phyloP scores from a whole-genome alignment of 1,140 invertebrate species.

The Drosophila sturtevanti region DNA sequence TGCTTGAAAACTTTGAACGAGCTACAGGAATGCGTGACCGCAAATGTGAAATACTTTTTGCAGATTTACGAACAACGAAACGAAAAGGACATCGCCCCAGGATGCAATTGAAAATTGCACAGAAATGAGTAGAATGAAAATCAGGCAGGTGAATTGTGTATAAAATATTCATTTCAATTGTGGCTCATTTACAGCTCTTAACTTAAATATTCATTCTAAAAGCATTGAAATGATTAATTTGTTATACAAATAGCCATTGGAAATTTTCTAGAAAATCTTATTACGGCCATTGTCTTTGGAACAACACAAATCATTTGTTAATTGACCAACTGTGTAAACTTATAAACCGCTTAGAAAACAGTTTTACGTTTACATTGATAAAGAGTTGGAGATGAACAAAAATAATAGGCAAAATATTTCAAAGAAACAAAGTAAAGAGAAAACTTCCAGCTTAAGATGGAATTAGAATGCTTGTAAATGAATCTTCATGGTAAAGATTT shows the following conservation, averaged over 20 bases:
- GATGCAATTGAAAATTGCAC: constrained; percentile 50
- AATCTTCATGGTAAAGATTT: too few species aligned
- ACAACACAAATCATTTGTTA: background rate
- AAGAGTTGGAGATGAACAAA: background rate
- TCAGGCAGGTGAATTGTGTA: background rate
- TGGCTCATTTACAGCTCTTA: too few species aligned
- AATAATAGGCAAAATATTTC: background rate
- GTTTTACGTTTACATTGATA: background rate
- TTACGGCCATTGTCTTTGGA: background rate
- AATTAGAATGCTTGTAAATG: too few species aligned
- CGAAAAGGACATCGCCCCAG: background rate
- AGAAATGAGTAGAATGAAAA: background rate
- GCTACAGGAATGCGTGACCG: constrained; percentile 8
- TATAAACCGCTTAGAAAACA: background rate
- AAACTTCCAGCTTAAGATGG: too few species aligned
- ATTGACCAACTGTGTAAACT: background rate
- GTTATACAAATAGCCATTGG: background rate
- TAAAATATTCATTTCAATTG: background rate
- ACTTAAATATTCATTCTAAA: too few species aligned
- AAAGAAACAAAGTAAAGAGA: too few species aligned
- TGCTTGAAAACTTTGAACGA: background rate
- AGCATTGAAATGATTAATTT: background rate
- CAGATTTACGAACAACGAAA: background rate
- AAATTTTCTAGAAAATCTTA: background rate
- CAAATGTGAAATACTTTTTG: constrained; percentile 22